Conservation (phyloP, 2,113 vertebrate genomes). For the Odocoileus virginianus region DNA sequence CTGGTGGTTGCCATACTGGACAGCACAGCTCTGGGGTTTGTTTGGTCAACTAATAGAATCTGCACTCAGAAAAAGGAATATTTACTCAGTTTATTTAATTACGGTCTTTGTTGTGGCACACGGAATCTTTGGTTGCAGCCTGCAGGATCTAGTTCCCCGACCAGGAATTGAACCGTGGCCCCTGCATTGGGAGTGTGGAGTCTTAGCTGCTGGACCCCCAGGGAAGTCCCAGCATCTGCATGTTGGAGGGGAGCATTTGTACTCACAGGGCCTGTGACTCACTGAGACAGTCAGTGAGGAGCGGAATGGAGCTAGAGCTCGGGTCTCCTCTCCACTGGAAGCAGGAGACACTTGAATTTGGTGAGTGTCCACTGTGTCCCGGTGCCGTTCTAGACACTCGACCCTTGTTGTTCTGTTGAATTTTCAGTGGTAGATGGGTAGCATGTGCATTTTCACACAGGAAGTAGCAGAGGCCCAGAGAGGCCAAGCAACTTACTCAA, state of each 20-base stretch:
- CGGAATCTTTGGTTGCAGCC: background rate
- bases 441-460: background rate
- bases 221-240: background rate
- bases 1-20: background rate
- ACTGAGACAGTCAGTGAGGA: background rate
- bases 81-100: background rate
- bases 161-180: background rate
- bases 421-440: background rate
- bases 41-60: background rate
- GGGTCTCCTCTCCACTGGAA: background rate
- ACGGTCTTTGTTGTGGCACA: background rate
- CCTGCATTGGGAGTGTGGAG: background rate
- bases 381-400: accelerated
- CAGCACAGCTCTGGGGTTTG: background rate
- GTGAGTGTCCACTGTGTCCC: background rate
- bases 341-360: background rate
- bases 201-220: background rate
- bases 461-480: background rate
- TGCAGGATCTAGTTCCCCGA: background rate
- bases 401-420: background rate
- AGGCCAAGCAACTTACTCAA: background rate
- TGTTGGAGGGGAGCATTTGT: background rate
- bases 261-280: background rate
- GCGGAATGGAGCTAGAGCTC: background rate
- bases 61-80: background rate